Evolutionary conservation across 2,888 invertebrate species (phyloP).

Genomic region (Geotrupes spiniger): DNA sequence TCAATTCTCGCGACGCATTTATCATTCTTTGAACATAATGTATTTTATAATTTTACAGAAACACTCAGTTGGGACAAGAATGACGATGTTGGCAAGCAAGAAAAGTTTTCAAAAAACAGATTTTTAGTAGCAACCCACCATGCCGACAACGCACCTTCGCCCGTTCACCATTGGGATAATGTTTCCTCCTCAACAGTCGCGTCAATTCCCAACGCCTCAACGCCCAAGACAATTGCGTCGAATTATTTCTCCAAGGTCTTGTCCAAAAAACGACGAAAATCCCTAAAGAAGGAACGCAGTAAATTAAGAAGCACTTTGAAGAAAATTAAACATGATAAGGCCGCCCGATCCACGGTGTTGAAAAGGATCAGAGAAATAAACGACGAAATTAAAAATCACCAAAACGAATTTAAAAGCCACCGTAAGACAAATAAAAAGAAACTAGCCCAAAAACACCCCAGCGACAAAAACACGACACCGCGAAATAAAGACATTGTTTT

Average conservation of each 20-base stretch:
- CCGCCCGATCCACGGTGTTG: background rate
- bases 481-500: constrained; percentile 18
- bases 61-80: background rate
- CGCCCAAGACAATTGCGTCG: background rate
- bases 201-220: background rate
- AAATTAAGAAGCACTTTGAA: constrained; percentile 5
- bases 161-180: background rate
- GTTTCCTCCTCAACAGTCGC: background rate
- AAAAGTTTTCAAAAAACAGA: background rate
- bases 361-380: constrained; percentile 5
- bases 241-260: too few relatives aligned
- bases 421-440: background rate
- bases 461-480: constrained; percentile 17
- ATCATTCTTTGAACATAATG: background rate
- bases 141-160: background rate
- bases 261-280: background rate
- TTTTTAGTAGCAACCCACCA: background rate
- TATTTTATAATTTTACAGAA: background rate
- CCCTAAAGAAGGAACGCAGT: constrained; percentile 6
- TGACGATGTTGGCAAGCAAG: background rate
- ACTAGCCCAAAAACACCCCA: background rate
- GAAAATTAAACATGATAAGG: background rate
- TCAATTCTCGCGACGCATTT: too few relatives aligned
- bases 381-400: constrained; percentile 5
- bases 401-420: background rate